Evolutionary conservation across 2,888 invertebrate species (phyloP), one percentile per base, ranked within the genome.

Genomic region (Seira sanloemensis): DNA sequence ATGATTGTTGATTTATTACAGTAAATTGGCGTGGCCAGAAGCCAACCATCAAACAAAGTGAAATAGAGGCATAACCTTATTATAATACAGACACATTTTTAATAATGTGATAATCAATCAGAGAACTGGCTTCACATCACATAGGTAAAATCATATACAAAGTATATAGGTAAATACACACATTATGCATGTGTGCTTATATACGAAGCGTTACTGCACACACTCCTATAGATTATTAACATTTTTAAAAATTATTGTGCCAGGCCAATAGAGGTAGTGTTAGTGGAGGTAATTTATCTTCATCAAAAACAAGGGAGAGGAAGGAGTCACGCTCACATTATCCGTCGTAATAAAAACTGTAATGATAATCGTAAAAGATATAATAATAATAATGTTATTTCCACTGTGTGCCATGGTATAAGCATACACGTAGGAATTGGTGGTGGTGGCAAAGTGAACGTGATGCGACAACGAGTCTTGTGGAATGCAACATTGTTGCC

Each of bases 1-100:
- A 80, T 73, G 74, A 74, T 80, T 50, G 68, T 24, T 80, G 80
- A 80, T 80, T 80, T 80, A 80, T 80, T 80, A 80, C 68, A 58
- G 58, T 80, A 75, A 75, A 74, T 80, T 80, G 80, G 80, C 80
- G 74, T 75, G 74, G 80, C 68, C 80, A 58, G 75, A 68, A 78
- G 37, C 16, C 26, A 69, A 19, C 21, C 23, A 18, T 19, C 18
- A 71, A 71, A 46, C 50, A 71, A 46, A 71, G 25, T 68, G 26
- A 76, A 67, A 68, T 24, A 9, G 25, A 23, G 27, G 24, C 16
- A 62, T 67, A 37, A 37, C 37, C 37, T 12, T 58, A n/a, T n/a
- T n/a, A 9, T 18, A n/a, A 37, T n/a, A 18, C 58, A 58, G 58
- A 5, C 58, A 58, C 18, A 58, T n/a, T 58, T 12, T 16, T 58